Evolutionary conservation across 2,888 invertebrate species (phyloP).

Genomic region (Drosophila mettleri): DNA sequence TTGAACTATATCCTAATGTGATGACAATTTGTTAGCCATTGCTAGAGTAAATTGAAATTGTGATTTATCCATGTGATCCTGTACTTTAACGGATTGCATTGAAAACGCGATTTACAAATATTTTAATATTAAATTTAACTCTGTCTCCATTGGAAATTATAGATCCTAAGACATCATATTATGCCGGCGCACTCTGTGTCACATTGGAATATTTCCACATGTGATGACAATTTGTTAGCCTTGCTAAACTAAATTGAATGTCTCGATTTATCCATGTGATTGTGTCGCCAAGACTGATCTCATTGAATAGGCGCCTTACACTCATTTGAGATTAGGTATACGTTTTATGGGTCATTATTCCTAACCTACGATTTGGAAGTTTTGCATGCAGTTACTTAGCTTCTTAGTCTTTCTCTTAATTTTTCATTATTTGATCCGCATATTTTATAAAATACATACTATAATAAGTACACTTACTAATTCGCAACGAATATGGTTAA

Average conservation of each 20-base stretch:
- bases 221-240: no score
- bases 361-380: constrained; percentile 9
- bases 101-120: constrained; percentile 55
- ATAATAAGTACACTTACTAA: constrained; percentile 44
- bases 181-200: no score
- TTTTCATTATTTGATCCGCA: constrained; percentile 24
- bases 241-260: no score
- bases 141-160: no score
- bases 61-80: constrained; percentile 67
- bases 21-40: constrained; percentile 50
- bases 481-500: constrained; percentile 54
- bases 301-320: constrained; percentile 16
- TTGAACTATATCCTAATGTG: constrained; percentile 50
- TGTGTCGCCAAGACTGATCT: constrained; percentile 19
- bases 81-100: constrained; percentile 49
- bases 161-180: no score
- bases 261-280: constrained; percentile 55
- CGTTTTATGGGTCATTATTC: background rate
- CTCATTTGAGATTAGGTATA: background rate
- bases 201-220: no score
- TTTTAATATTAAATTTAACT: background rate
- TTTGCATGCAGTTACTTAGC: constrained; percentile 59
- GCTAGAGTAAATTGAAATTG: constrained; percentile 36
- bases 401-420: constrained; percentile 16
- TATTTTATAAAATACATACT: constrained; percentile 29